Conservation (phyloP, 2,113 vertebrate species). For the Crotalus tigris region DNA sequence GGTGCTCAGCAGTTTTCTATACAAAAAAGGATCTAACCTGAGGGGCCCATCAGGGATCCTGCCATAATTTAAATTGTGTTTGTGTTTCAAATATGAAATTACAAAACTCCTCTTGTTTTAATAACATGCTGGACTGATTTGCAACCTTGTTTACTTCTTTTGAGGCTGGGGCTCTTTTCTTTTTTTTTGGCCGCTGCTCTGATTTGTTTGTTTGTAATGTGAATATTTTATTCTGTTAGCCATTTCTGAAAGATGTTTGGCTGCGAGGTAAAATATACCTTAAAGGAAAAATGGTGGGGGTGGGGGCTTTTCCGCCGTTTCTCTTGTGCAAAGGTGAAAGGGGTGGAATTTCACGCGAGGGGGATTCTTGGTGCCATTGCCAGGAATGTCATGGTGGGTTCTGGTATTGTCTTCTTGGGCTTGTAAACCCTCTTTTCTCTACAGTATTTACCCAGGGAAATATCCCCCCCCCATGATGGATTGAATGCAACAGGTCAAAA, state of each 20-base stretch:
- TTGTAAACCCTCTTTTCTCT: neutral
- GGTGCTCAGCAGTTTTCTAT: neutral
- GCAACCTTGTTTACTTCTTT: neutral
- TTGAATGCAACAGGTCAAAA: neutral
- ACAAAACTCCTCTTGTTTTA: neutral
- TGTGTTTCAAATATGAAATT: neutral
- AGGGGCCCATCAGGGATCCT: neutral
- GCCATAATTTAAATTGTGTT: neutral
- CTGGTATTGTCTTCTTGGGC: neutral
- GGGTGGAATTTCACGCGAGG: neutral
- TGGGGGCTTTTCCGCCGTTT: neutral
- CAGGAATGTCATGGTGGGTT: neutral
- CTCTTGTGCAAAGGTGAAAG: neutral
- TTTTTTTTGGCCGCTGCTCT: neutral
- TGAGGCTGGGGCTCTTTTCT: neutral
- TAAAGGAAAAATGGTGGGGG: too few relatives aligned
- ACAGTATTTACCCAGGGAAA: neutral
- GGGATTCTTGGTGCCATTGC: neutral
- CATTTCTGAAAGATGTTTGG: neutral
- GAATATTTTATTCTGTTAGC: neutral
- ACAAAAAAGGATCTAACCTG: neutral
- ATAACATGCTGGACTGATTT: neutral
- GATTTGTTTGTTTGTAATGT: neutral
- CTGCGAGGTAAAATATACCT: too few relatives aligned
- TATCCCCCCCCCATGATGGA: neutral